Percentiles rank a stretch among this genome's conserved stretches.
These are phyloP conservation scores for Phaonia tiefii DNA, from an alignment of 2,888 invertebrate genomes.

Conservation along the genomic window DNA sequence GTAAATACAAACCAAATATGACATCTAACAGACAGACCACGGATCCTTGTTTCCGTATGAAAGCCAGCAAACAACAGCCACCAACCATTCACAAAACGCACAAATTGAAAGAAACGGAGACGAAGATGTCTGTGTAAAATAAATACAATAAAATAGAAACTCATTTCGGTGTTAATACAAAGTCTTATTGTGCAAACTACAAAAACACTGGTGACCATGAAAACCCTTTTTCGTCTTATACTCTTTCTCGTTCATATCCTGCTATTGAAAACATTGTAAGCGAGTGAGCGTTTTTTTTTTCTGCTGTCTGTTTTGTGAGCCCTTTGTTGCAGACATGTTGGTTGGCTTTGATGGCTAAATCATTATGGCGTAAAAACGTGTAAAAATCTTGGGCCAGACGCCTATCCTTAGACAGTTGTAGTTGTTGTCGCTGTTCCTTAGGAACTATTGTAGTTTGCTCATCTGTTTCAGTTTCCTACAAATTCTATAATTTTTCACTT, in stretches of 20 bases:
- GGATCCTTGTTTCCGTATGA: neutral
- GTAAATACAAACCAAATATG: constrained; percentile 53
- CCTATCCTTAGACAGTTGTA: constrained; percentile 13
- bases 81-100: neutral
- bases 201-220: constrained; percentile 64
- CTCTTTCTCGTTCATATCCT: constrained; percentile 16
- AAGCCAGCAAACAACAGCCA: constrained; percentile 4
- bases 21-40: constrained; percentile 56
- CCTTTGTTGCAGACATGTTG: constrained; percentile 34
- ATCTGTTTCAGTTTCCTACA: constrained; percentile 6
- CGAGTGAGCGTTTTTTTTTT: constrained; percentile 12
- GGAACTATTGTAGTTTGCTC: constrained; percentile 17
- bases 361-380: constrained; percentile 64
- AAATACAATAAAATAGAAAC: constrained; percentile 18
- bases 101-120: constrained; percentile 24
- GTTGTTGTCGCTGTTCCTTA: constrained; percentile 46
- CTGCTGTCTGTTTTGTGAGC: constrained; percentile 1
- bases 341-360: constrained; percentile 56
- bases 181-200: constrained; percentile 28
- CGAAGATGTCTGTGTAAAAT: constrained; percentile 24
- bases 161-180: constrained; percentile 37
- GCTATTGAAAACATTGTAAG: too few relatives aligned
- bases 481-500: constrained; percentile 51
- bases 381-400: constrained; percentile 50
- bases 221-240: constrained; percentile 31